These are phyloP conservation scores for Desmophyllum pertusum DNA, from an alignment of 92 coral and sea anemone genomes.

Conservation along the genomic window DNA sequence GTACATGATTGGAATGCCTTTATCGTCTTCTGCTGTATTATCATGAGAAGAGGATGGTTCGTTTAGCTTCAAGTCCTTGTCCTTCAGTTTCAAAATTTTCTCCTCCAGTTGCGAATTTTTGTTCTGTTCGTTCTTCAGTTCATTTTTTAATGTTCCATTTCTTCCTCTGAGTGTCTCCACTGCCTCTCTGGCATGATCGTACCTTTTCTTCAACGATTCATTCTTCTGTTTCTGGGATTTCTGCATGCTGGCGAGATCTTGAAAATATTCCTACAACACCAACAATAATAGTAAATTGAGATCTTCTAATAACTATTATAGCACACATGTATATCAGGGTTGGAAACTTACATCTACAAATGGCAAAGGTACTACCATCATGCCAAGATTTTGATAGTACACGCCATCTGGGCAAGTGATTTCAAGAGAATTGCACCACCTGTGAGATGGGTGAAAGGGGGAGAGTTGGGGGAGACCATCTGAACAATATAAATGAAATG, in stretches of 20 bases:
- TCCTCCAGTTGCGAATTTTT: conserved; percentile 48
- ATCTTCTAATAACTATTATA: too few relatives aligned
- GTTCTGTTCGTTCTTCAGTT: conserved; percentile 41
- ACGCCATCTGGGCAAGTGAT: too few relatives aligned
- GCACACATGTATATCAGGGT: too few relatives aligned
- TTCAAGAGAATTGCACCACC: too few relatives aligned
- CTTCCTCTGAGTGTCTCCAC: conserved; percentile 71
- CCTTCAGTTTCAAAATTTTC: conserved; percentile 35
- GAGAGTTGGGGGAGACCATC: too few relatives aligned
- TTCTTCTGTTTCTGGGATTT: conserved; percentile 52
- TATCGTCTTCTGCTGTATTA: background rate
- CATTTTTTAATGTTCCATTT: conserved; percentile 55
- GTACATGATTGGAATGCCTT: background rate
- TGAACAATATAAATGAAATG: background rate
- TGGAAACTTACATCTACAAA: too few relatives aligned
- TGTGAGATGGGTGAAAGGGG: too few relatives aligned
- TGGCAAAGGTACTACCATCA: too few relatives aligned
- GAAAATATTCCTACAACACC: conserved; percentile 59
- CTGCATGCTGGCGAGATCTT: conserved; percentile 70
- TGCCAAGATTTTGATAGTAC: too few relatives aligned
- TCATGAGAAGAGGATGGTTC: background rate
- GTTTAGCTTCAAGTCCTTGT: conserved; percentile 18
- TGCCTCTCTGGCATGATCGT: conserved; percentile 72
- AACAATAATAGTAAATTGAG: too few relatives aligned
- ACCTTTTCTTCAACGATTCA: conserved; percentile 56